A percentile compares a stretch with the other conserved stretches of the same genome.
Evolutionary conservation across 1,140 invertebrate species (phyloP).

Genomic region (Drosophila ficusphila): DNA sequence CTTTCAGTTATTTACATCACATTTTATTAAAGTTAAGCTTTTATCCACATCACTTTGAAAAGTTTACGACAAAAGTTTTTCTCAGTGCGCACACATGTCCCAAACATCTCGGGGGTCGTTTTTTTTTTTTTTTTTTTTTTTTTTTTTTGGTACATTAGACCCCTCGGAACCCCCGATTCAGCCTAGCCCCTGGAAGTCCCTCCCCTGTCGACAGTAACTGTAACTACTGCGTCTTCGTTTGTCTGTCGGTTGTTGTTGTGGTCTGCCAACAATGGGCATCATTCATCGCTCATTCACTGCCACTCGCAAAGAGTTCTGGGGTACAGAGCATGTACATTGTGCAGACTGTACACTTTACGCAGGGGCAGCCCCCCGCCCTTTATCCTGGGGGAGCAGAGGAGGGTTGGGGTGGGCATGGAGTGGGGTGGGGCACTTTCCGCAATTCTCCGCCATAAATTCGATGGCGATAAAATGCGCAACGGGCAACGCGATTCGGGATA

Average conservation of each 20-base stretch:
- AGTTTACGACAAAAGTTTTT: no score
- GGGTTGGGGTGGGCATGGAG: not conserved
- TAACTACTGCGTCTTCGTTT: conserved; percentile 67
- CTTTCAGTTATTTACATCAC: no score
- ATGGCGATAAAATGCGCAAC: conserved; percentile 76
- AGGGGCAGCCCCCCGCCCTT: not conserved
- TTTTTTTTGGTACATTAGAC: conserved; percentile 68
- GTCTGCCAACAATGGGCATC: conserved; percentile 71
- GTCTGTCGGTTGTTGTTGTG: conserved; percentile 7
- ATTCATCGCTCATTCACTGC: conserved; percentile 72
- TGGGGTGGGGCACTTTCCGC: conserved; percentile 69
- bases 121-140: not conserved
- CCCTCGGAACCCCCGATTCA: conserved; percentile 1
- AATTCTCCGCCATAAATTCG: conserved; percentile 59
- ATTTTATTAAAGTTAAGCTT: no score
- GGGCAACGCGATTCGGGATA: conserved; percentile 35
- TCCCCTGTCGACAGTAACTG: conserved; percentile 31
- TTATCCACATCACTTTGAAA: no score
- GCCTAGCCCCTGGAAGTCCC: conserved; percentile 1
- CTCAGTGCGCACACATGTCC: conserved; percentile 17
- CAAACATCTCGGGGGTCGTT: conserved; percentile 17
- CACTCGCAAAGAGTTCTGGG: conserved; percentile 46
- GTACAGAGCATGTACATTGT: conserved; percentile 51
- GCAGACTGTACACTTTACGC: conserved; percentile 9
- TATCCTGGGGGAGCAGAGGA: not conserved